Conservation (phyloP, 2,888 invertebrate species). For the Galerucella calmariensis region DNA sequence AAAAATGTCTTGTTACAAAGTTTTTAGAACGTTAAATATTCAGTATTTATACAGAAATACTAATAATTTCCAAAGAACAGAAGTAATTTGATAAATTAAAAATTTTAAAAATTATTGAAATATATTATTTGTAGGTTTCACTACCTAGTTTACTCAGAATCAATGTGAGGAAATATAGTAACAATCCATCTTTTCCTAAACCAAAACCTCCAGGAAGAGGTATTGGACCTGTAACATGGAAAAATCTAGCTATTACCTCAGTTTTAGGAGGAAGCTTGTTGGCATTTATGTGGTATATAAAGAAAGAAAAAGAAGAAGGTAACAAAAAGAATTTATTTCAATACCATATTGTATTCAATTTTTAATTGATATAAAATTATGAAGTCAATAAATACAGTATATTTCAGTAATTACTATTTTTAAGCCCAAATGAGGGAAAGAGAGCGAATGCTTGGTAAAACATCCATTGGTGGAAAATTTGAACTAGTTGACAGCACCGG, state of each 20-base stretch:
- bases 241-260: conserved; percentile 75
- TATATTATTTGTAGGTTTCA: conserved; percentile 20
- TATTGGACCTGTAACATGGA: conserved; percentile 84
- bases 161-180: conserved; percentile 37
- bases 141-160: not conserved
- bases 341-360: not conserved
- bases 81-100: conserved; percentile 3
- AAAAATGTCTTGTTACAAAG: conserved; percentile 14
- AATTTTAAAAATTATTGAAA: not conserved
- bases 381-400: not conserved
- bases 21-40: conserved; percentile 12
- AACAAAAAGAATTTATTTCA: conserved; percentile 39
- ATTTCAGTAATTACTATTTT: conserved; percentile 24
- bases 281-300: conserved; percentile 81
- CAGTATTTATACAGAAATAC: conserved; percentile 12
- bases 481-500: conserved; percentile 81
- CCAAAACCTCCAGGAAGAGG: conserved; percentile 54
- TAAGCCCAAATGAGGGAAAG: conserved; percentile 73
- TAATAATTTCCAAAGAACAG: conserved; percentile 1
- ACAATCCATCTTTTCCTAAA: conserved; percentile 35
- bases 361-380: not conserved
- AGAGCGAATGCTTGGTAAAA: conserved; percentile 86
- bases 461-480: conserved; percentile 93
- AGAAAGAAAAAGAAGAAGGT: conserved; percentile 82
- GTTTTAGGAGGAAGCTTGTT: conserved; percentile 75